phyloP scores from a whole-genome alignment of 2,113 vertebrate species.

The Carassius gibelio region DNA sequence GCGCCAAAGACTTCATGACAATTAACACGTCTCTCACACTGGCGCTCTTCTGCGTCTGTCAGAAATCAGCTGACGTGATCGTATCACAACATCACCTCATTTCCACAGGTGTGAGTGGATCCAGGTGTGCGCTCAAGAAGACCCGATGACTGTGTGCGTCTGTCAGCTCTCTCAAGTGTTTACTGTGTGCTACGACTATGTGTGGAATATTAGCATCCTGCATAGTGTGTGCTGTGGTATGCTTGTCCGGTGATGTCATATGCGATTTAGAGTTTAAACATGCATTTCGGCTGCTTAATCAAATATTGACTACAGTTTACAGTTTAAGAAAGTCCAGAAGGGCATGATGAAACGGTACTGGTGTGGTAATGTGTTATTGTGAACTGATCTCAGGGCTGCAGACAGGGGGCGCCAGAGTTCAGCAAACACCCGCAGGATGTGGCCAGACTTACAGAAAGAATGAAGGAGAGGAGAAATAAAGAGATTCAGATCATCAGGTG shows the following conservation, averaged over 20 bases:
- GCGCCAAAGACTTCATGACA: not conserved
- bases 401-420: not conserved
- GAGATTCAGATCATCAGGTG: not conserved
- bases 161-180: not conserved
- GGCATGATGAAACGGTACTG: too few relatives aligned
- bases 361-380: not conserved
- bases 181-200: not conserved
- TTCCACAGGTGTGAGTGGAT: conserved; percentile 8
- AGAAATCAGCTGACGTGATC: conserved; percentile 6
- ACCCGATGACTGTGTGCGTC: conserved; percentile 19
- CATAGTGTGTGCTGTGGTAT: not conserved
- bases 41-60: not conserved
- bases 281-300: too few relatives aligned
- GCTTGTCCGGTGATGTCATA: not conserved
- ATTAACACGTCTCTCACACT: not conserved
- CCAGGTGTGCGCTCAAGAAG: conserved; percentile 37
- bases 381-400: not conserved
- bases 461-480: not conserved
- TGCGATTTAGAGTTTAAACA: not conserved
- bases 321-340: too few relatives aligned
- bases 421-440: not conserved
- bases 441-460: not conserved
- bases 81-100: not conserved
- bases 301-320: too few relatives aligned
- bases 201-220: not conserved